Evolutionary conservation across 1,140 invertebrate genomes (phyloP).

Genomic region (Oedothorax gibbosus): DNA sequence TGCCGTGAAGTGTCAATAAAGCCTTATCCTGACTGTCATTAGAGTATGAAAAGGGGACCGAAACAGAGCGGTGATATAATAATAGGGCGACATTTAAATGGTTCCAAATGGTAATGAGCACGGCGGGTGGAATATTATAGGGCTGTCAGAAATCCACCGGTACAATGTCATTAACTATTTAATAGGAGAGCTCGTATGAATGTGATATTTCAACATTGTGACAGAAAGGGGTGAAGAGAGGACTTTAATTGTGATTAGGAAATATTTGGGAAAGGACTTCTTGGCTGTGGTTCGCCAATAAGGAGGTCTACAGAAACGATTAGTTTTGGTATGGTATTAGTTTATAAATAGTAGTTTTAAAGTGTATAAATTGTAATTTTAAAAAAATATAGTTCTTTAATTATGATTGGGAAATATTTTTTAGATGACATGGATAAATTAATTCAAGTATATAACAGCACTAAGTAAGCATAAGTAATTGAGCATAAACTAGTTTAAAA

Average conservation of each 20-base stretch:
- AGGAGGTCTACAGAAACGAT: too few relatives aligned
- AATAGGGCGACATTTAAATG: slow-evolving; percentile 46
- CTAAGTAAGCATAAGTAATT: too few relatives aligned
- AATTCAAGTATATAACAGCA: too few relatives aligned
- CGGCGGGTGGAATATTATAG: slow-evolving; percentile 42
- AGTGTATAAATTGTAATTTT: too few relatives aligned
- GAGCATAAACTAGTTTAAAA: too few relatives aligned
- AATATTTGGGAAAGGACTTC: slow-evolving; percentile 26
- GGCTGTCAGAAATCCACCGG: slow-evolving; percentile 53
- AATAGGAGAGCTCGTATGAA: slow-evolving; percentile 43
- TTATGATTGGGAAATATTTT: too few relatives aligned
- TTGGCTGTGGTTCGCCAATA: too few relatives aligned
- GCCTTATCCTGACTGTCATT: slow-evolving; percentile 25
- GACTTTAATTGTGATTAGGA: slow-evolving; percentile 19
- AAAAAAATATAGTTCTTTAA: too few relatives aligned
- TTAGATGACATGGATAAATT: too few relatives aligned
- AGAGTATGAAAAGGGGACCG: slow-evolving; percentile 9
- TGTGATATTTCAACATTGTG: slow-evolving; percentile 14
- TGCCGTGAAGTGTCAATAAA: slow-evolving; percentile 15
- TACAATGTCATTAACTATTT: slow-evolving; percentile 59
- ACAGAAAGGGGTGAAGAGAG: background rate
- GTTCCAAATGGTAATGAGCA: slow-evolving; percentile 57
- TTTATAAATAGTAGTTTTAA: too few relatives aligned
- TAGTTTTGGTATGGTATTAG: too few relatives aligned
- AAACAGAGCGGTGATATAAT: slow-evolving; percentile 28